phyloP scores from a whole-genome alignment of 2,888 invertebrate genomes.

The Lochmaea crataegi region DNA sequence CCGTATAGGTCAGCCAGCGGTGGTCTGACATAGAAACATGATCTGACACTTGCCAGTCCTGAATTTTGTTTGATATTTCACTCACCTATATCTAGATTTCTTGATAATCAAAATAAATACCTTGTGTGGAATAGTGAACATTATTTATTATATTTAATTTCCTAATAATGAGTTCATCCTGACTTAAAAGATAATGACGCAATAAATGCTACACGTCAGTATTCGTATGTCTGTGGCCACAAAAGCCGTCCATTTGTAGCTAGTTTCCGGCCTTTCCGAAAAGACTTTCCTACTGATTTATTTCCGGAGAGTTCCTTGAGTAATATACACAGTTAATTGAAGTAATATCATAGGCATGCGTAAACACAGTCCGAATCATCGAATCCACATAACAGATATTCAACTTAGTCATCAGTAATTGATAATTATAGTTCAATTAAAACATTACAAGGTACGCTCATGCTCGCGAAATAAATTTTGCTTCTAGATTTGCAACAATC shows the following conservation, averaged over 20 bases:
- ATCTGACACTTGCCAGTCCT: too few species aligned
- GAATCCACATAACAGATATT: too few species aligned
- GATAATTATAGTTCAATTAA: background rate
- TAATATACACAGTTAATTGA: background rate
- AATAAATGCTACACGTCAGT: background rate
- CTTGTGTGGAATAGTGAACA: too few species aligned
- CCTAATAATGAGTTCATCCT: too few species aligned
- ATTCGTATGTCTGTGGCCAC: background rate
- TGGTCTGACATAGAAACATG: too few species aligned
- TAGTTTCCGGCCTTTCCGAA: background rate
- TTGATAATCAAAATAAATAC: too few species aligned
- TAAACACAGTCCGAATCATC: too few species aligned
- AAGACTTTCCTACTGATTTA: background rate
- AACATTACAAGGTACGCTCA: background rate
- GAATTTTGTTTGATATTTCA: too few species aligned
- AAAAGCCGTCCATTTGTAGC: background rate
- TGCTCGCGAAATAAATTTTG: constrained; percentile 7
- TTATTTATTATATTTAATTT: too few species aligned
- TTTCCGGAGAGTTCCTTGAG: background rate
- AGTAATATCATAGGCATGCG: background rate
- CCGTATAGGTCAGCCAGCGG: too few species aligned
- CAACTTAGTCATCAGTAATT: background rate
- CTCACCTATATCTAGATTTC: too few species aligned
- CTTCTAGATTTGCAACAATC: constrained; percentile 24
- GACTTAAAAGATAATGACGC: too few species aligned